phyloP scores from a whole-genome alignment of 1,140 invertebrate genomes.

The Streblospio benedicti region DNA sequence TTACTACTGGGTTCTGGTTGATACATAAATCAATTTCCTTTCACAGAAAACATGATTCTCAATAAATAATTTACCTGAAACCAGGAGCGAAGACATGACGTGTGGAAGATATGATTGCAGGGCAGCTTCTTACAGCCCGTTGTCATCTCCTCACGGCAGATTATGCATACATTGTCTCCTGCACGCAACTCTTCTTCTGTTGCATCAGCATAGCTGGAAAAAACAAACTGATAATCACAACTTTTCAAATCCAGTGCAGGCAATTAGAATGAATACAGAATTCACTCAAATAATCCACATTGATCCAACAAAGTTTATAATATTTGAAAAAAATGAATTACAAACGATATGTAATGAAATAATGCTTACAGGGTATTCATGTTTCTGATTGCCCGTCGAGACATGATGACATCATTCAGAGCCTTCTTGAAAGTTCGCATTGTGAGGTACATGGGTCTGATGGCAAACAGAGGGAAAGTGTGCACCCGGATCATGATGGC shows the following conservation, averaged over 20 bases:
- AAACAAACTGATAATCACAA: background rate
- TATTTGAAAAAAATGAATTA: too few relatives aligned
- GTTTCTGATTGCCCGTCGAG: constrained; percentile 87
- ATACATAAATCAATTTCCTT: too few relatives aligned
- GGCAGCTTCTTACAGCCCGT: constrained; percentile 79
- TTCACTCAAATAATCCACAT: too few relatives aligned
- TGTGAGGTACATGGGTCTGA: constrained; percentile 97
- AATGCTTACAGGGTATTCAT: constrained; percentile 82
- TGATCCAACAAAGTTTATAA: too few relatives aligned
- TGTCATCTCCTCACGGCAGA: constrained; percentile 89
- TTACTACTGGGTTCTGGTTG: too few relatives aligned
- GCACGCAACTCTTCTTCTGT: constrained; percentile 85
- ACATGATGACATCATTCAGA: constrained; percentile 93
- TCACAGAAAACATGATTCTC: too few relatives aligned
- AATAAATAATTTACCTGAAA: too few relatives aligned
- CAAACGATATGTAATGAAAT: too few relatives aligned
- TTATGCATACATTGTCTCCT: constrained; percentile 97
- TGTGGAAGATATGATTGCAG: constrained; percentile 99
- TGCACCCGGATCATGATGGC: constrained; percentile 95
- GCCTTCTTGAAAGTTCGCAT: constrained; percentile 96
- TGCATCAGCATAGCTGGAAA: constrained; percentile 72
- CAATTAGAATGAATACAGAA: background rate
- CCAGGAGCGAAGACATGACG: constrained; percentile 95
- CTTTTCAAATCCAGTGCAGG: background rate
- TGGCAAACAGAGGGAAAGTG: constrained; percentile 94